A percentile compares a stretch with the other conserved stretches of the same genome.
phyloP scores from a whole-genome alignment of 23 tunicate genomes.

The Trididemnum clinides region DNA sequence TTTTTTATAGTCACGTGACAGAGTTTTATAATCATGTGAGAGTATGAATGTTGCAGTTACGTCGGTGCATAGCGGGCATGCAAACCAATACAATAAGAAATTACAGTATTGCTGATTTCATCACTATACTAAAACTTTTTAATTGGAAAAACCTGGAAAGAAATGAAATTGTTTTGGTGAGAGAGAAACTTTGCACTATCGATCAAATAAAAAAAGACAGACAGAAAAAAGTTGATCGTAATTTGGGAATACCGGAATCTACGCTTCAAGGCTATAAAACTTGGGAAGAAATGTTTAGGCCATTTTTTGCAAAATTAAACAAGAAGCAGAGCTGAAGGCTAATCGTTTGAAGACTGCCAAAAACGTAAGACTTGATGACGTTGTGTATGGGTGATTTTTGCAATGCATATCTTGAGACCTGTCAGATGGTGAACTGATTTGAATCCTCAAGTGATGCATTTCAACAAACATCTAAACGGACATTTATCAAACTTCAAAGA shows the following conservation, averaged over 20 bases:
- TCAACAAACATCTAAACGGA: neutral
- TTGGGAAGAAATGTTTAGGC: neutral
- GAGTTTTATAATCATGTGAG: too few relatives aligned
- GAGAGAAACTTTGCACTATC: neutral
- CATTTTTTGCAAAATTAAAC: neutral
- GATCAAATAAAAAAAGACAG: neutral
- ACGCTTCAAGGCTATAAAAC: neutral
- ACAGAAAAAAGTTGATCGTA: neutral
- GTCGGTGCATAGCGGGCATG: too few relatives aligned
- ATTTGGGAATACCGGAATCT: neutral
- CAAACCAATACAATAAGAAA: too few relatives aligned
- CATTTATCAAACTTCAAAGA: neutral
- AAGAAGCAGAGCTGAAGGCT: neutral
- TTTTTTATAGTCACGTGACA: too few relatives aligned
- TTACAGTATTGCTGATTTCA: too few relatives aligned
- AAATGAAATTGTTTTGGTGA: too few relatives aligned
- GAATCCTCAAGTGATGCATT: neutral
- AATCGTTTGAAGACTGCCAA: neutral
- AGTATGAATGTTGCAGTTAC: too few relatives aligned
- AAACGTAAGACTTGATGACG: neutral
- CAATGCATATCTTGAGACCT: neutral
- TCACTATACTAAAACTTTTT: too few relatives aligned
- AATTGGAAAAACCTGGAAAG: too few relatives aligned
- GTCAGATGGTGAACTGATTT: neutral
- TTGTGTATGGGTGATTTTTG: neutral